A percentile compares a stretch with the other conserved stretches of the same genome.
Conservation (phyloP, 2,888 invertebrate species). For the Syrphus vitripennis region DNA sequence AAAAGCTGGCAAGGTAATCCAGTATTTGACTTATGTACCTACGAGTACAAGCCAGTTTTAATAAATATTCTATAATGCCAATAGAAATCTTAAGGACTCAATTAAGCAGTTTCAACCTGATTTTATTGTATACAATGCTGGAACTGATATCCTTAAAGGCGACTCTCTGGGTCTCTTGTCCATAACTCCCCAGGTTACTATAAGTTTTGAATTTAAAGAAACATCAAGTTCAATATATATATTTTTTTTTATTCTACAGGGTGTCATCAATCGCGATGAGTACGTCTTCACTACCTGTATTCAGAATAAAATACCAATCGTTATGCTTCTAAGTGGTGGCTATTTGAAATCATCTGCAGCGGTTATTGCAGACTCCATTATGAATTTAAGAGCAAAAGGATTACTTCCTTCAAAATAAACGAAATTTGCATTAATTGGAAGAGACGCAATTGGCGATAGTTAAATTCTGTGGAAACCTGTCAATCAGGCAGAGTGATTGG, state of each 20-base stretch:
- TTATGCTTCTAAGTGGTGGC: constrained; percentile 94
- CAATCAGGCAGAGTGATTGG: not conserved
- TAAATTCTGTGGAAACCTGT: not conserved
- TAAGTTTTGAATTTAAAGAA: not conserved
- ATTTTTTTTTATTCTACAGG: constrained; percentile 83
- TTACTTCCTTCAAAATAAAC: constrained; percentile 80
- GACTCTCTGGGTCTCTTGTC: constrained; percentile 89
- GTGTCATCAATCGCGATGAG: constrained; percentile 92
- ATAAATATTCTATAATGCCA: constrained; percentile 61
- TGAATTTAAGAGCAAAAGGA: constrained; percentile 86
- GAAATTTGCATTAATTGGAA: not conserved
- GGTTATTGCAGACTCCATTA: constrained; percentile 92
- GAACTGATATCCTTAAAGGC: constrained; percentile 90
- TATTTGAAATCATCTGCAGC: constrained; percentile 89
- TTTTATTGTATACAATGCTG: constrained; percentile 95
- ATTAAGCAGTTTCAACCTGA: constrained; percentile 89
- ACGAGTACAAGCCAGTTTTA: too few species aligned
- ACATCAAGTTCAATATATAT: not conserved
- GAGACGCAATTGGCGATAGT: not conserved
- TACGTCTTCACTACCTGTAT: constrained; percentile 89
- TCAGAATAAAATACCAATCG: constrained; percentile 86
- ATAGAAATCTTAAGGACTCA: constrained; percentile 86
- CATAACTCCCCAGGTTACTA: constrained; percentile 85
- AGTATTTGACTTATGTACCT: not conserved
- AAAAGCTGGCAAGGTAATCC: constrained; percentile 84